Conservation (phyloP, 2,888 invertebrate genomes). For the Arrhopalites spinosus region DNA sequence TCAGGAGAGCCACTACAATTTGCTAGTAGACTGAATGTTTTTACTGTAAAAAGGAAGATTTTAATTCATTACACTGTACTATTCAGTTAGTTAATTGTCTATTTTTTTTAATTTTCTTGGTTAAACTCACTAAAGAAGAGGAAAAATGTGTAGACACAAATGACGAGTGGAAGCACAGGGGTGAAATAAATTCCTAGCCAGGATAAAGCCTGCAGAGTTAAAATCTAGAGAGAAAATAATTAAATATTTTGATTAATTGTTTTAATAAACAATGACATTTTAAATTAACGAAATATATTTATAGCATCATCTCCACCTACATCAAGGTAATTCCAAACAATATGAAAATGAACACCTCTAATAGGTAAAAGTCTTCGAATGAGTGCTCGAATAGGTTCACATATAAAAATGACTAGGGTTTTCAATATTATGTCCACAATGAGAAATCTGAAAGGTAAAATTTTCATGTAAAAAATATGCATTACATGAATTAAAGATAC, state of each 20-base stretch:
- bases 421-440: conserved; percentile 29
- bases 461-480: neutral
- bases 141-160: conserved; percentile 13
- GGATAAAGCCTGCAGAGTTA: conserved; percentile 23
- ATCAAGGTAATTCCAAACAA: conserved; percentile 26
- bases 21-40: conserved; percentile 33
- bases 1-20: conserved; percentile 36
- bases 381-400: conserved; percentile 30
- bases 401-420: conserved; percentile 16
- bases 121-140: conserved; percentile 30
- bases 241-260: no score
- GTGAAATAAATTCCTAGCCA: conserved; percentile 33
- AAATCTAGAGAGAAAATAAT: conserved; percentile 9
- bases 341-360: conserved; percentile 28
- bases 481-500: neutral
- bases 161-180: conserved; percentile 29
- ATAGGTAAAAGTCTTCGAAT: conserved; percentile 26
- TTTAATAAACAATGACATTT: no score
- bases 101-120: neutral
- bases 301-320: conserved; percentile 7
- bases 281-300: no score
- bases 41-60: conserved; percentile 22
- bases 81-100: neutral
- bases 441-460: conserved; percentile 24
- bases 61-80: neutral